A percentile compares a stretch with the other conserved stretches of the same genome.
These are phyloP conservation scores for Channa maculata DNA, from an alignment of 2,113 vertebrate genomes.

Conservation along the genomic window DNA sequence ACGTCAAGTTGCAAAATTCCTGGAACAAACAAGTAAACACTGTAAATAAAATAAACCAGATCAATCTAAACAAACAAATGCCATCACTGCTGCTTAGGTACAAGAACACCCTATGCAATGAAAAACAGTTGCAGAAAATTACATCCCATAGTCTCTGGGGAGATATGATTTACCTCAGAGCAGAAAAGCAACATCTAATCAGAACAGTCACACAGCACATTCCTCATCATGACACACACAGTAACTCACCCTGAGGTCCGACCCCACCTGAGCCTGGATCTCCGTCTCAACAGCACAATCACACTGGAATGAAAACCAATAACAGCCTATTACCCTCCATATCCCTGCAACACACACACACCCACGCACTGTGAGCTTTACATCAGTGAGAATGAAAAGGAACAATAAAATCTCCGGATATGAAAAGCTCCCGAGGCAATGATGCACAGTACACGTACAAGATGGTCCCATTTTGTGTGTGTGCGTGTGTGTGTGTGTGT, in stretches of 20 bases:
- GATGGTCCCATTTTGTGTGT: slow-evolving; percentile 33
- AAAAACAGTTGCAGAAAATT: slow-evolving; percentile 38
- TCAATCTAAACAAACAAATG: slow-evolving; percentile 27
- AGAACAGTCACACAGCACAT: slow-evolving; percentile 61
- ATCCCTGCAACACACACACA: slow-evolving; percentile 41
- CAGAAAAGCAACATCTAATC: slow-evolving; percentile 70
- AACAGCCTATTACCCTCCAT: slow-evolving; percentile 71
- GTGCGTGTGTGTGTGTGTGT: slow-evolving; percentile 7
- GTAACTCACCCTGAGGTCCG: slow-evolving; percentile 74
- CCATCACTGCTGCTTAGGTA: background rate
- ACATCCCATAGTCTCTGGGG: slow-evolving; percentile 23
- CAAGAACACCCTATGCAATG: slow-evolving; percentile 4
- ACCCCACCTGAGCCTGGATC: slow-evolving; percentile 78
- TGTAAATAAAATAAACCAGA: slow-evolving; percentile 40
- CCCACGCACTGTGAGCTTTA: slow-evolving; percentile 50
- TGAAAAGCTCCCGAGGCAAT: slow-evolving; percentile 73
- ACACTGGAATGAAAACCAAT: slow-evolving; percentile 80
- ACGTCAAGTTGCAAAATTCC: slow-evolving; percentile 5
- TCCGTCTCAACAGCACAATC: slow-evolving; percentile 74
- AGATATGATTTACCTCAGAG: slow-evolving; percentile 44
- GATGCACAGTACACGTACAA: slow-evolving; percentile 54
- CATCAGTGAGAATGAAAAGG: slow-evolving; percentile 73
- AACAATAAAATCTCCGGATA: slow-evolving; percentile 83
- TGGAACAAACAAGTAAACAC: slow-evolving; percentile 47
- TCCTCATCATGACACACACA: slow-evolving; percentile 69